Conservation (phyloP, 2,888 invertebrate species). For the Drosophila bunnanda region DNA sequence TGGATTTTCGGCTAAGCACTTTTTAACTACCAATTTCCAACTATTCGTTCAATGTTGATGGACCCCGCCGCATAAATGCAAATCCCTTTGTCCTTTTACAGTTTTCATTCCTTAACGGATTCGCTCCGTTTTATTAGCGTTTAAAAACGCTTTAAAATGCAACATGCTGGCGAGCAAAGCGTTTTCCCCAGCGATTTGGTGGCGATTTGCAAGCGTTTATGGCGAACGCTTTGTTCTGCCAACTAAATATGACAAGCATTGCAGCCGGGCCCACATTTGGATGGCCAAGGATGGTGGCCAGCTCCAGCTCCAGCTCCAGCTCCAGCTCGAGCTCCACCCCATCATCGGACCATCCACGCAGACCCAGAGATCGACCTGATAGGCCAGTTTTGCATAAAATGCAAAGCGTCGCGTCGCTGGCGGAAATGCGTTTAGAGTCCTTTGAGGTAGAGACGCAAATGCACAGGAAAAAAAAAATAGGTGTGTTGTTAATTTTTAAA, state of each 20-base stretch:
- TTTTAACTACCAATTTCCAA: background rate
- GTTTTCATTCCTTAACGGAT: background rate
- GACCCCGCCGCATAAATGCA: constrained; percentile 10
- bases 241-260: constrained; percentile 70
- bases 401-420: constrained; percentile 58
- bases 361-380: constrained; percentile 58
- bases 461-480: background rate
- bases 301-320: background rate
- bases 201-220: constrained; percentile 64
- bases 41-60: background rate
- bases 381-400: constrained; percentile 69
- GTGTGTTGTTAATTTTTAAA: background rate
- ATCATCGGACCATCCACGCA: constrained; percentile 8
- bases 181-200: constrained; percentile 50
- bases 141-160: constrained; percentile 43
- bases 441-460: constrained; percentile 41
- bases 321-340: background rate
- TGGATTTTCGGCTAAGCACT: background rate
- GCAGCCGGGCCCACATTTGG: constrained; percentile 61
- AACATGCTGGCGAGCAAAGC: constrained; percentile 41
- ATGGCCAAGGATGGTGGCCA: constrained; percentile 8
- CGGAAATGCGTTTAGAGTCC: constrained; percentile 78
- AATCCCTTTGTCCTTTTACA: constrained; percentile 12
- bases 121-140: constrained; percentile 25
- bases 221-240: constrained; percentile 71